Percentiles rank a stretch among this genome's conserved stretches.
These are phyloP conservation scores for Leptopilina clavipes DNA, from an alignment of 1,140 invertebrate genomes.

Conservation along the genomic window DNA sequence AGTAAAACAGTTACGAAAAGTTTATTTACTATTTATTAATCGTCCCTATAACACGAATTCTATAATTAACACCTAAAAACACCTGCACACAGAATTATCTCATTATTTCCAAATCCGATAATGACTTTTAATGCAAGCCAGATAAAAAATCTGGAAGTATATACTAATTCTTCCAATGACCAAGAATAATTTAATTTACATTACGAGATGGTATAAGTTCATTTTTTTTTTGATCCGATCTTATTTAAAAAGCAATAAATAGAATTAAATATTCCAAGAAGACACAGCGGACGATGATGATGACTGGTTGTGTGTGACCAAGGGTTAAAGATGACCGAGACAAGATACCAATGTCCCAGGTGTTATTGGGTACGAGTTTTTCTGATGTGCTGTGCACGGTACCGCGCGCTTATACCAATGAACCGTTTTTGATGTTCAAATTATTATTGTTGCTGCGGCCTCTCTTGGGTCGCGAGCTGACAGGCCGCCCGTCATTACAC, in stretches of 20 bases:
- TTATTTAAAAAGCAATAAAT: not conserved
- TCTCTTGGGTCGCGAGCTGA: slow-evolving; percentile 59
- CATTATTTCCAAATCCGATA: too few relatives aligned
- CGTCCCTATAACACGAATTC: too few relatives aligned
- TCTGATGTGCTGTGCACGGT: too few relatives aligned
- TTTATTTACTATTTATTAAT: too few relatives aligned
- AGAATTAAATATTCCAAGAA: slow-evolving; percentile 47
- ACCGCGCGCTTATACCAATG: slow-evolving; percentile 45
- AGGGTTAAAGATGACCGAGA: slow-evolving; percentile 43
- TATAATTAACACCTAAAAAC: too few relatives aligned
- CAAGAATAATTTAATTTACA: too few relatives aligned
- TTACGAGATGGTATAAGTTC: too few relatives aligned
- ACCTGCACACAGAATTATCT: too few relatives aligned
- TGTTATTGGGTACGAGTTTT: slow-evolving; percentile 58
- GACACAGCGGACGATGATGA: not conserved
- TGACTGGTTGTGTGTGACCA: slow-evolving; percentile 13
- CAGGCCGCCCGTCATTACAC: slow-evolving; percentile 73
- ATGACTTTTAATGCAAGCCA: too few relatives aligned
- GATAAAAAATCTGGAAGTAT: too few relatives aligned
- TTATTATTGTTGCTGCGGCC: slow-evolving; percentile 51
- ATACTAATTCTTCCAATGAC: too few relatives aligned
- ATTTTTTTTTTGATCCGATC: not conserved
- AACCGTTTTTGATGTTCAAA: slow-evolving; percentile 50
- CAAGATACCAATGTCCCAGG: slow-evolving; percentile 56
- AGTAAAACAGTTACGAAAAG: too few relatives aligned